Conservation (phyloP, 2,113 vertebrate genomes). For the Lynx canadensis region DNA sequence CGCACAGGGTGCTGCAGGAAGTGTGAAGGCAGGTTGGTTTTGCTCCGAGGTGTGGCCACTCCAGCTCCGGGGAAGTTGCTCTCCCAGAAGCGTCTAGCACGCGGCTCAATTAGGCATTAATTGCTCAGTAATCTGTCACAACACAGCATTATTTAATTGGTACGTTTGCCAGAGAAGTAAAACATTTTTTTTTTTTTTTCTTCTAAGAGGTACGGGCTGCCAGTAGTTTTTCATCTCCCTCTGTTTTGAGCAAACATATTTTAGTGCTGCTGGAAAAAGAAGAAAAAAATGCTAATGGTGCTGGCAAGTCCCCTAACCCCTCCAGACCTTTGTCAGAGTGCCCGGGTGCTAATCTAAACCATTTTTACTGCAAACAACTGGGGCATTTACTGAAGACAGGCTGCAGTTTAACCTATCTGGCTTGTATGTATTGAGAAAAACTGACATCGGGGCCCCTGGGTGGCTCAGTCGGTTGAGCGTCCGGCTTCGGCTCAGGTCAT, state of each 20-base stretch:
- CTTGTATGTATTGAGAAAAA: not conserved
- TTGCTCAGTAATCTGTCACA: constrained; percentile 77
- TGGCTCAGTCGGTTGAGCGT: too few relatives aligned
- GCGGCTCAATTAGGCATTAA: constrained; percentile 77
- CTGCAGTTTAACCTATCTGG: not conserved
- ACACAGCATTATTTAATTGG: constrained; percentile 71
- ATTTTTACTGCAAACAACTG: constrained; percentile 64
- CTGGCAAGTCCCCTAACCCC: constrained; percentile 28
- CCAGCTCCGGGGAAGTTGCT: not conserved
- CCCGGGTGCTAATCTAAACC: constrained; percentile 58
- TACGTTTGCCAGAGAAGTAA: constrained; percentile 73
- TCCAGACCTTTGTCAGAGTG: constrained; percentile 32
- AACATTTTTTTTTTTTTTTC: constrained; percentile 9
- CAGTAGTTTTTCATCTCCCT: constrained; percentile 61
- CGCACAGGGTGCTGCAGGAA: not conserved
- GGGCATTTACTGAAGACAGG: constrained; percentile 60
- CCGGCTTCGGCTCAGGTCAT: too few relatives aligned
- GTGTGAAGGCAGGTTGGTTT: not conserved
- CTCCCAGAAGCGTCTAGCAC: constrained; percentile 47
- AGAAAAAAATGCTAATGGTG: constrained; percentile 59
- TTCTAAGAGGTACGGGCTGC: constrained; percentile 45
- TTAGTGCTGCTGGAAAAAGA: constrained; percentile 41
- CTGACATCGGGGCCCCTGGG: too few relatives aligned
- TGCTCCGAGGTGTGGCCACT: not conserved
- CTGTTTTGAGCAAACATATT: constrained; percentile 73